Conservation (phyloP, 37 sponge, comb jelly and placozoan species). For the Diacarnus erythraeanus region DNA sequence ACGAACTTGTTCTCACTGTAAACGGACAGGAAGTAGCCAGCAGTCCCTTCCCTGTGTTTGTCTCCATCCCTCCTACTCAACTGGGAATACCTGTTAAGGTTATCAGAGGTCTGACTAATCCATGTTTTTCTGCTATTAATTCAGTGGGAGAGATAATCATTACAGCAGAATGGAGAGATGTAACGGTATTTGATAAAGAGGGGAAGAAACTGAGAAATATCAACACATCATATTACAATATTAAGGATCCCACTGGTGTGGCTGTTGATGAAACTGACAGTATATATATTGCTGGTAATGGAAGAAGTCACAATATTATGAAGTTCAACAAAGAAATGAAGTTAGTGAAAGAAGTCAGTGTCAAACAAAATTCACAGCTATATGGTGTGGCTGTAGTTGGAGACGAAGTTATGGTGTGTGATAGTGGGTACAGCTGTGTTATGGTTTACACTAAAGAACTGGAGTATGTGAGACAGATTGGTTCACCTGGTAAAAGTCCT, state of each 20-base stretch:
- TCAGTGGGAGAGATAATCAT: constrained; percentile 2
- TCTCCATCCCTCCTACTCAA: background rate
- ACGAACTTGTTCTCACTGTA: background rate
- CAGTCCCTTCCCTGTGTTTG: background rate
- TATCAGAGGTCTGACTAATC: too few relatives aligned
- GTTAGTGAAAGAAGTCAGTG: background rate
- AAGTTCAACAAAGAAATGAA: background rate
- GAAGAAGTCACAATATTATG: background rate
- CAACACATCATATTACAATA: background rate
- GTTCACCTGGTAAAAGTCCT: background rate
- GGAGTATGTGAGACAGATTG: background rate
- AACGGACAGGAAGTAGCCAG: background rate
- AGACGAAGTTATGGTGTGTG: background rate
- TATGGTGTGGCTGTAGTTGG: background rate
- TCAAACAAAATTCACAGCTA: background rate
- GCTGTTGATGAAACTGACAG: background rate
- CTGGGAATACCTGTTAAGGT: background rate
- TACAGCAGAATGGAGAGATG: background rate
- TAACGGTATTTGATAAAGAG: background rate
- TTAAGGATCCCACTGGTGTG: too few relatives aligned
- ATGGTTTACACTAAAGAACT: background rate
- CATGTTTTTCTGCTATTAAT: too few relatives aligned
- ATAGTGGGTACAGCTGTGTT: background rate
- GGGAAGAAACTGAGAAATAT: background rate
- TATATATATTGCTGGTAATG: background rate